A percentile compares a stretch with the other conserved stretches of the same genome.
Conservation (phyloP, 2,888 invertebrate genomes). For the Aporophyla nigra region DNA sequence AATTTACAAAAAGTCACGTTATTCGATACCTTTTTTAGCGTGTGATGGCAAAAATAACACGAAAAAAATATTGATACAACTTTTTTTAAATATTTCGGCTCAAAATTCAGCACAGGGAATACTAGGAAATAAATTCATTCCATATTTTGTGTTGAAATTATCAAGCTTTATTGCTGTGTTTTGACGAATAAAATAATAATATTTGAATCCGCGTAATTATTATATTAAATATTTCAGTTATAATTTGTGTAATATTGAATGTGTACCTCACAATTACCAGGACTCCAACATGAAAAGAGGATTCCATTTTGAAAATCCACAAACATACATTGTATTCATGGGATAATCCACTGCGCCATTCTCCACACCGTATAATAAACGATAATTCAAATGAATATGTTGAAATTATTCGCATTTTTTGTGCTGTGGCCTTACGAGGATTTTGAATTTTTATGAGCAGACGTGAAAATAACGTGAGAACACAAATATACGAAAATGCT, state of each 20-base stretch:
- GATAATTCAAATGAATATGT: conserved; percentile 58
- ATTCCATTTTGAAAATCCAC: conserved; percentile 39
- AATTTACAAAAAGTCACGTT: background rate
- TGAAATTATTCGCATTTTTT: conserved; percentile 53
- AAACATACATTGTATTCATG: conserved; percentile 39
- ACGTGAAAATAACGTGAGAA: conserved; percentile 18
- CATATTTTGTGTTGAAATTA: too few relatives aligned
- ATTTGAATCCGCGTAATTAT: too few relatives aligned
- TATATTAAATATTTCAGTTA: background rate
- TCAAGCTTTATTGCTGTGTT: background rate
- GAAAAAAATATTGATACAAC: background rate
- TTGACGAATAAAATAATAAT: background rate
- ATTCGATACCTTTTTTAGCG: background rate
- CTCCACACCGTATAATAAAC: conserved; percentile 47
- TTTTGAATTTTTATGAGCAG: conserved; percentile 34
- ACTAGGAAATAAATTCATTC: background rate
- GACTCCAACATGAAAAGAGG: conserved; percentile 20
- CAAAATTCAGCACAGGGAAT: background rate
- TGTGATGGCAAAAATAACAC: background rate
- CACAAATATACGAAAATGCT: conserved; percentile 7
- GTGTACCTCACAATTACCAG: conserved; percentile 15
- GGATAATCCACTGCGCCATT: conserved; percentile 57
- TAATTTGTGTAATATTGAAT: background rate
- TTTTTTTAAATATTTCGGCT: background rate
- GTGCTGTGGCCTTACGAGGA: conserved; percentile 34